Evolutionary conservation across 2,797 vertebrate genomes (phyloP).

Genomic region (Cyclura pinguis): DNA sequence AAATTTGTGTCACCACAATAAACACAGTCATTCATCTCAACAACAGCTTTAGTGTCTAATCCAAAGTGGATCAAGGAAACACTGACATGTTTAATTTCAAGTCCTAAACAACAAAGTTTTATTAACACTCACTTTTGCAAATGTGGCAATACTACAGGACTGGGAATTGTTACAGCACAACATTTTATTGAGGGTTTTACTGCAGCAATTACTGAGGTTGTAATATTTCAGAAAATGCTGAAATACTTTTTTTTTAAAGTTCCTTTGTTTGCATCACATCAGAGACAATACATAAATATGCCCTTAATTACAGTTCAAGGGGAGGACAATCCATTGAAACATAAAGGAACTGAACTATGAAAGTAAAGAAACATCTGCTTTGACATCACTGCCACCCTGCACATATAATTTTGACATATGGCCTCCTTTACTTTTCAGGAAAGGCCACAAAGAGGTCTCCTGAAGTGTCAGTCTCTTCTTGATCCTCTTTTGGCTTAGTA

Average conservation of each 20-base stretch:
- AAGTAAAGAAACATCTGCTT: not conserved
- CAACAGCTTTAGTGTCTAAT: conserved; percentile 14
- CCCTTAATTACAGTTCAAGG: not conserved
- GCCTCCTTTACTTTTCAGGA: not conserved
- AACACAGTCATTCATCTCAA: not conserved
- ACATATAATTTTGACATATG: not conserved
- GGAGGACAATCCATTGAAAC: not conserved
- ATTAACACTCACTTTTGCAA: conserved; percentile 20
- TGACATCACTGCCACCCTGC: not conserved
- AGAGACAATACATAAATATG: not conserved
- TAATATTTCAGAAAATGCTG: conserved; percentile 31
- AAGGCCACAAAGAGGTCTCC: not conserved
- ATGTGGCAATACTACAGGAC: not conserved
- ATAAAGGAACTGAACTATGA: not conserved
- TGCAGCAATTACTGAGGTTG: conserved; percentile 30
- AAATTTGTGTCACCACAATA: conserved; percentile 1
- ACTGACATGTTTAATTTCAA: conserved; percentile 39
- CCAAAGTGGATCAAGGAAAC: not conserved
- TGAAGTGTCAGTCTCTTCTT: not conserved
- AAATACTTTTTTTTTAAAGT: not conserved
- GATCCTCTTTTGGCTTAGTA: not conserved
- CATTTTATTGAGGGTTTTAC: conserved; percentile 28
- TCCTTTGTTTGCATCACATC: not conserved
- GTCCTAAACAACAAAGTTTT: conserved; percentile 4
- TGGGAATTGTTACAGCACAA: conserved; percentile 11